Percentiles rank a stretch among this genome's conserved stretches.
phyloP scores from a whole-genome alignment of 2,113 vertebrate genomes.

The Myiozetetes cayanensis region DNA sequence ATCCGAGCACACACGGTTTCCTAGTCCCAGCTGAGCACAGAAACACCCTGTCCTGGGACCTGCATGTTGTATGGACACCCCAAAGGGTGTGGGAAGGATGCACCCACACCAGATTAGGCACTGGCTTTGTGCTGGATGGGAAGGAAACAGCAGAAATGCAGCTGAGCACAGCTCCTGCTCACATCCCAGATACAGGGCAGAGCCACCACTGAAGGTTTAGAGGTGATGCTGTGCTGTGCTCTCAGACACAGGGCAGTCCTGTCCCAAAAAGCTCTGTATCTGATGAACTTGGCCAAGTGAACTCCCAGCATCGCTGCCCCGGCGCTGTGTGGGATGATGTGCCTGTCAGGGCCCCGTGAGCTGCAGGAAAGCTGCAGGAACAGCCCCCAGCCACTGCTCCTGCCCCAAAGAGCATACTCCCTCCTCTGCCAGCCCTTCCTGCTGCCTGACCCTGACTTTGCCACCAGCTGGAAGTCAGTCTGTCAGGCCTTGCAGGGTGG shows the following conservation, averaged over 20 bases:
- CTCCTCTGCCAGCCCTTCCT: background rate
- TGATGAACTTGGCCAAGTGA: background rate
- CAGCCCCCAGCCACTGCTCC: background rate
- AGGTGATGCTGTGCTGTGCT: background rate
- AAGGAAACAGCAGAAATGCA: background rate
- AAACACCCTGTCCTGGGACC: background rate
- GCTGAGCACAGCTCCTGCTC: background rate
- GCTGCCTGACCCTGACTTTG: background rate
- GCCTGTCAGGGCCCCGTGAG: background rate
- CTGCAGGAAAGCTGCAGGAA: background rate
- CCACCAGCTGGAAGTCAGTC: background rate
- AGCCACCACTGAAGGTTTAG: background rate
- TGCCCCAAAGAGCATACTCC: background rate
- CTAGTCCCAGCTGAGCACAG: background rate
- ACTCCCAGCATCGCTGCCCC: background rate
- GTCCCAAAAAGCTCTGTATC: background rate
- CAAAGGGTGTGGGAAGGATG: background rate
- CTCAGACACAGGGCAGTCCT: background rate
- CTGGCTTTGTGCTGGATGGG: background rate
- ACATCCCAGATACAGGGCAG: background rate
- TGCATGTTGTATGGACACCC: fast-evolving
- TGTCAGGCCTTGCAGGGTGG: background rate
- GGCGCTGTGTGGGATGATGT: background rate
- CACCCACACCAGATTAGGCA: background rate
- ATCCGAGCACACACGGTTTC: background rate